Evolutionary conservation across 2,113 vertebrate species (phyloP), one percentile per base, ranked within the genome.

Genomic region (Zapornia atra): DNA sequence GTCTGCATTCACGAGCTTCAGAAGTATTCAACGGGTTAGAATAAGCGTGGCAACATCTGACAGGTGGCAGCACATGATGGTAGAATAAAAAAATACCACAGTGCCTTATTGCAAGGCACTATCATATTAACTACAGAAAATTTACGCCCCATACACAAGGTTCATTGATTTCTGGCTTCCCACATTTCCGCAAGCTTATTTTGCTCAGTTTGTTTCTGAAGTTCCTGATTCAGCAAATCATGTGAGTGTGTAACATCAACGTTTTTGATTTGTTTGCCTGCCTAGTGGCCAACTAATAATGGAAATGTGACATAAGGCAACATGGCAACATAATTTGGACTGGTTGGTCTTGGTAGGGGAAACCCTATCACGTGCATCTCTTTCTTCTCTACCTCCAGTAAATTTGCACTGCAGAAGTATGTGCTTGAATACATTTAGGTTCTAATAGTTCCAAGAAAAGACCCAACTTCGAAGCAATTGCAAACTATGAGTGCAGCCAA

Each of bases 131-230:
- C 51, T 36, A 56, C 48, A 73, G 68, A 88, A 31, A 33, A 66
- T 81, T 76, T 90, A 88, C 90, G 76, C 19, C 22, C 46, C 12
- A 16, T 86, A 33, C 33, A n/a, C 48, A 77, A 28, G 48, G 64
- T 87, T 90, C 56, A 65, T 66, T 78, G 51, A 90, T 90, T 94
- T 93, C 59, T 90, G 64, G 36, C 46, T 88, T 92, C 79, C 36
- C 36, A 54, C 40, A 38, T 90, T 73, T 70, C 24, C 1, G 8
- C 75, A 85, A 71, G 33, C 28, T 73, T 60, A 12, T 70, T 96
- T 83, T 88, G 26, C 42, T 83, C 77, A 61, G 22, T 82, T 82
- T 82, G n/a, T 59, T 90, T 24, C 64, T 83, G 56, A 83, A 77
- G 36, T 38, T 85, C 66, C 51, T 1, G 5, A 83, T 88, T 94